Evolutionary conservation across 30 jellyfish, hydroid and myxozoan genomes (phyloP).

Genomic region (Cassiopea xamachana): DNA sequence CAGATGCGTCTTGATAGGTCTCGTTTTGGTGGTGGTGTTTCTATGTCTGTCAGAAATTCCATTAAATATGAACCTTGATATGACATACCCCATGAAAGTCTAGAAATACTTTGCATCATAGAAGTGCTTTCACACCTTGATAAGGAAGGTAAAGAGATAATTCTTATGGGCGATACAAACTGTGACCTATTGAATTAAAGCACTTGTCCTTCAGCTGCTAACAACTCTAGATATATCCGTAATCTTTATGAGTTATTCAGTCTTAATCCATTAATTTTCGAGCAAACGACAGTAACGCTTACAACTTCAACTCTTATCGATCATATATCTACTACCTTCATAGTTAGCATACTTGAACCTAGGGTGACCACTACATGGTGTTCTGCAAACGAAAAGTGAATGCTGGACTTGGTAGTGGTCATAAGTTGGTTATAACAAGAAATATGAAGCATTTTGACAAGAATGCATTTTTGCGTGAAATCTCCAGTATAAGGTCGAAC

Average conservation of each 20-base stretch:
- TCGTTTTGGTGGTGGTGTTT: neutral
- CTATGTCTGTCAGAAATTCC: neutral
- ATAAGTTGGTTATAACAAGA: slow-evolving; percentile 4
- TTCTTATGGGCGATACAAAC: slow-evolving; percentile 11
- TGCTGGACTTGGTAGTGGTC: neutral
- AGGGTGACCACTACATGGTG: slow-evolving; percentile 16
- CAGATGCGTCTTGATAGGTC: neutral
- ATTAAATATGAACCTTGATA: neutral
- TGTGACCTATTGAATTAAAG: neutral
- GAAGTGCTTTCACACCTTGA: neutral
- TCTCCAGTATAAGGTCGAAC: slow-evolving; percentile 46
- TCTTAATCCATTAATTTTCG: neutral
- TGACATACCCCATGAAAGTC: neutral
- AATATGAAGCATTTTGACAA: slow-evolving; percentile 15
- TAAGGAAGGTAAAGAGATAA: slow-evolving; percentile 25
- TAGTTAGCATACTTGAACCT: neutral
- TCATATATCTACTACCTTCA: slow-evolving; percentile 3
- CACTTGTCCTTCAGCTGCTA: slow-evolving; percentile 2
- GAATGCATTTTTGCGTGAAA: no score
- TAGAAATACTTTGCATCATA: neutral
- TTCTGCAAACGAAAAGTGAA: slow-evolving; percentile 1
- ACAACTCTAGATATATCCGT: slow-evolving; percentile 25
- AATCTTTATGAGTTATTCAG: slow-evolving; percentile 34
- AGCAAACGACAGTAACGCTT: neutral
- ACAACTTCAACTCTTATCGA: slow-evolving; percentile 4